Evolutionary conservation across 1,140 invertebrate species (phyloP).

Genomic region (Heliconius congener): DNA sequence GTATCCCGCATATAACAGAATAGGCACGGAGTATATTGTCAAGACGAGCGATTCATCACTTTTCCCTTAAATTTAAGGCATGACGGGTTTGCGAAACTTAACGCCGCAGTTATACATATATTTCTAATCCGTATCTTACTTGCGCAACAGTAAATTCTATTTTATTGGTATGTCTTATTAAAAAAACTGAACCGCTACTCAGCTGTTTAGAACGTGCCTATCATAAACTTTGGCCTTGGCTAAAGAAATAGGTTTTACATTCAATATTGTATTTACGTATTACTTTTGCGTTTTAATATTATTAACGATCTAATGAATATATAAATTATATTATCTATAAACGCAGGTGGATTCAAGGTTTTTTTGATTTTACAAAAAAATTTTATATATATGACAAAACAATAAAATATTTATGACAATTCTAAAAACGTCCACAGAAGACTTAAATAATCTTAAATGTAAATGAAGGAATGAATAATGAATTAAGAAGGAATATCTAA

Average conservation of each 20-base stretch:
- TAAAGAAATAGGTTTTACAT: conserved; percentile 3
- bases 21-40: no score
- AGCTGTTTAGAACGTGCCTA: background rate
- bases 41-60: no score
- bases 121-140: background rate
- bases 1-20: no score
- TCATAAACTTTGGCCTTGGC: conserved; percentile 1
- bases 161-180: background rate
- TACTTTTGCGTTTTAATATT: conserved; percentile 10
- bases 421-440: background rate
- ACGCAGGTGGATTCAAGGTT: background rate
- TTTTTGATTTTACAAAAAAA: background rate
- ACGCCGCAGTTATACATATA: background rate
- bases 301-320: background rate
- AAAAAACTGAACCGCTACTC: background rate
- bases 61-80: no score
- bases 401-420: background rate
- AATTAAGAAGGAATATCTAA: no score
- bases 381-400: background rate
- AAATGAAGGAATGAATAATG: no score
- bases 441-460: no score
- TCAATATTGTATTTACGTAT: background rate
- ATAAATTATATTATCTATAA: background rate
- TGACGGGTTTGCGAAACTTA: no score
- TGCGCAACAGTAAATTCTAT: background rate